phyloP scores from a whole-genome alignment of 2,888 invertebrate species.

The Xylota sylvarum region DNA sequence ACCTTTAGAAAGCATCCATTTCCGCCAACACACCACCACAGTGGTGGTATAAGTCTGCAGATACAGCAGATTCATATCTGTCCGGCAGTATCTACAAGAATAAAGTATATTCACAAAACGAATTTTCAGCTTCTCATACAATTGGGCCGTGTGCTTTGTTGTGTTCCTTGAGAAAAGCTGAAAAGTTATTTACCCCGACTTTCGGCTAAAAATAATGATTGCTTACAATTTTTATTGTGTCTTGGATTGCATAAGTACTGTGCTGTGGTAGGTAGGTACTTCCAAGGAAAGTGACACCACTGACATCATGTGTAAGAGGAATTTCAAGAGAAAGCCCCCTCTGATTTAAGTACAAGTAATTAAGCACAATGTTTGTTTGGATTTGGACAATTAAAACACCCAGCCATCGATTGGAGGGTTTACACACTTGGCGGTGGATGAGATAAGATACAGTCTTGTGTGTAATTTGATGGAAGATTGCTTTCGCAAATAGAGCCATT shows the following conservation, averaged over 20 bases:
- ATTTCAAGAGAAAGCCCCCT: constrained; percentile 52
- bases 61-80: constrained; percentile 30
- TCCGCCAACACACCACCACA: constrained; percentile 15
- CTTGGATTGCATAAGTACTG: constrained; percentile 41
- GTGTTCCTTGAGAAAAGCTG: constrained; percentile 6
- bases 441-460: constrained; percentile 12
- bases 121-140: constrained; percentile 16
- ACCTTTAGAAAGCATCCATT: constrained; percentile 53
- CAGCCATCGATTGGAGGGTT: constrained; percentile 36
- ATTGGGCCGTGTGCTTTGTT: constrained; percentile 12
- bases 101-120: constrained; percentile 30
- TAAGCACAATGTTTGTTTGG: constrained; percentile 49
- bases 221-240: constrained; percentile 41
- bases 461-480: constrained; percentile 5
- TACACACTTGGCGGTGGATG: neutral
- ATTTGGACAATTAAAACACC: constrained; percentile 54
- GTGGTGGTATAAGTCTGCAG: neutral
- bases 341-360: constrained; percentile 41
- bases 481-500: neutral
- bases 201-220: constrained; percentile 39
- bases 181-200: constrained; percentile 34
- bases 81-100: constrained; percentile 32
- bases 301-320: constrained; percentile 23
- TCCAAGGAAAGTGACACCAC: constrained; percentile 61
- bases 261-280: constrained; percentile 11